These are phyloP conservation scores for Drosophila fuyamai DNA, from an alignment of 1,140 invertebrate genomes.

Conservation along the genomic window DNA sequence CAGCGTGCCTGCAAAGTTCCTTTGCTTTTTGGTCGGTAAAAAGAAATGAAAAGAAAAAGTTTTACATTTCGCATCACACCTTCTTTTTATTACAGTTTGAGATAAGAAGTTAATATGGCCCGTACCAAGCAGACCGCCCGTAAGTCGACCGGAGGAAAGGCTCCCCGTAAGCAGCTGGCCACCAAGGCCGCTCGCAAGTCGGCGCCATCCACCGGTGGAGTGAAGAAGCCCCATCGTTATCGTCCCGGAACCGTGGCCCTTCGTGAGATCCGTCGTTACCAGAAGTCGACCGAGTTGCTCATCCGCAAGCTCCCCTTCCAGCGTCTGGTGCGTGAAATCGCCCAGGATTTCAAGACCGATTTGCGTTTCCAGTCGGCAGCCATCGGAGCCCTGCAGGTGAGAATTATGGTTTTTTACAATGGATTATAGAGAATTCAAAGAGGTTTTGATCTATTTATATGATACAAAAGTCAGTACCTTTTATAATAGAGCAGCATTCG, in stretches of 20 bases:
- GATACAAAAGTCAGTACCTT: too few species aligned
- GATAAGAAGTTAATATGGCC: constrained; percentile 85
- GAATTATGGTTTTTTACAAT: neutral
- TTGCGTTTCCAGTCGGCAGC: constrained; percentile 92
- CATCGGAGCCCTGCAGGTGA: constrained; percentile 89
- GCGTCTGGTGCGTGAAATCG: constrained; percentile 93
- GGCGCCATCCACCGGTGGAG: constrained; percentile 90
- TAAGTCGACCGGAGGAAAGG: constrained; percentile 94
- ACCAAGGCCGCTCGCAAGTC: constrained; percentile 93
- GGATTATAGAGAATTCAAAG: neutral
- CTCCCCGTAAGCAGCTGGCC: constrained; percentile 94
- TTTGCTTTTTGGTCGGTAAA: too few species aligned
- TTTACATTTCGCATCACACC: too few species aligned
- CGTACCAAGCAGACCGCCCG: constrained; percentile 96
- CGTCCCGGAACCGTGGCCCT: constrained; percentile 94
- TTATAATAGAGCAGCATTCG: too few species aligned
- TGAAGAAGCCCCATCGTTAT: constrained; percentile 92
- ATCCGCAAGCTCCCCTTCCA: constrained; percentile 94
- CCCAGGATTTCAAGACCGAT: constrained; percentile 92
- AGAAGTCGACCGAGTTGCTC: constrained; percentile 93
- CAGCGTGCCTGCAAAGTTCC: too few species aligned
- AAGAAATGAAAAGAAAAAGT: too few species aligned
- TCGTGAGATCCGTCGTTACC: constrained; percentile 94
- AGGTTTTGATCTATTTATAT: neutral
- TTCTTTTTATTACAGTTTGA: constrained; percentile 1